These are phyloP conservation scores for Oopsacas minuta DNA, from an alignment of 37 sponge, comb jelly and placozoan genomes.

Conservation along the genomic window DNA sequence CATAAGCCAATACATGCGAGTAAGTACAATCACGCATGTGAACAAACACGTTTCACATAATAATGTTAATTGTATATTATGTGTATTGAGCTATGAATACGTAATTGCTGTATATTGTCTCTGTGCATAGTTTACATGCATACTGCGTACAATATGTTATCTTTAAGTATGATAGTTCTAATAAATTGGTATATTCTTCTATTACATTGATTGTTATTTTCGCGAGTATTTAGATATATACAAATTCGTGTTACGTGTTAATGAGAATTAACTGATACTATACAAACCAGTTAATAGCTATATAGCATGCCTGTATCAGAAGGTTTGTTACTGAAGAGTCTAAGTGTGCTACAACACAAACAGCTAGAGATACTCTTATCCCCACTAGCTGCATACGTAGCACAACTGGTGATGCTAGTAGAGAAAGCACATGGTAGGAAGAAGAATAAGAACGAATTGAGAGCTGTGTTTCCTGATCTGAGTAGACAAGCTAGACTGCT, in stretches of 20 bases:
- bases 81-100: too few species aligned
- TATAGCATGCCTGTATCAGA: conserved; percentile 20
- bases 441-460: background rate
- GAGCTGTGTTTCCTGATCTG: background rate
- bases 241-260: too few species aligned
- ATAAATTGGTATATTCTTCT: too few species aligned
- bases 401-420: conserved; percentile 1
- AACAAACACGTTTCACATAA: background rate
- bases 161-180: too few species aligned
- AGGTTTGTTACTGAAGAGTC: background rate
- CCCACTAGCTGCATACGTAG: background rate
- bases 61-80: background rate
- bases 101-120: too few species aligned
- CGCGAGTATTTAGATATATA: too few species aligned
- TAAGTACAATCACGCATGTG: background rate
- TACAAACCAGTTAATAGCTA: too few species aligned
- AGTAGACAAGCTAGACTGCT: background rate
- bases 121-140: too few species aligned
- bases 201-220: too few species aligned
- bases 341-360: background rate
- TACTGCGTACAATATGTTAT: too few species aligned
- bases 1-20: conserved; percentile 56
- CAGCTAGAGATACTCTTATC: conserved; percentile 6
- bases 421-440: background rate
- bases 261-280: too few species aligned